phyloP scores from a whole-genome alignment of 2,113 vertebrate species.

The Dicerorhinus sumatrensis region DNA sequence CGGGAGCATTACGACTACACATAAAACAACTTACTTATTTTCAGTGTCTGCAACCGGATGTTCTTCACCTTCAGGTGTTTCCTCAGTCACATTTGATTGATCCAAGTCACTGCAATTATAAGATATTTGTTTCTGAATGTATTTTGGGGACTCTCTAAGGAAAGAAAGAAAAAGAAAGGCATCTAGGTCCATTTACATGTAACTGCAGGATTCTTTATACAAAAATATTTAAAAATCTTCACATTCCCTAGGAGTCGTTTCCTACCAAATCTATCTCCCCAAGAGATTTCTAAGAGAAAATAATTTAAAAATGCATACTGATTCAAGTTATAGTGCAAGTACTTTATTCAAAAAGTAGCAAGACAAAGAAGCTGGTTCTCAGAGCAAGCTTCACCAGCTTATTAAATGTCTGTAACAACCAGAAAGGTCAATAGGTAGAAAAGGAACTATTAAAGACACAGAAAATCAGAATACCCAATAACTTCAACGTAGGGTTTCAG shows the following conservation, averaged over 20 bases:
- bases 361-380: neutral
- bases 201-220: conserved; percentile 11
- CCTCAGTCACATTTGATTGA: conserved; percentile 96
- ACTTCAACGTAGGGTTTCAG: neutral
- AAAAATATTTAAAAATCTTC: neutral
- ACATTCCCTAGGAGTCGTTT: neutral
- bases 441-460: neutral
- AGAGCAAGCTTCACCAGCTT: neutral
- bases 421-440: neutral
- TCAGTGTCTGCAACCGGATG: conserved; percentile 97
- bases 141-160: conserved; percentile 82
- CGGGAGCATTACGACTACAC: neutral
- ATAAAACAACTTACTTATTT: conserved; percentile 93
- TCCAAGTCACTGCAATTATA: conserved; percentile 94
- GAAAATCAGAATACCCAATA: neutral
- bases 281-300: neutral
- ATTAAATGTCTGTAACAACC: neutral
- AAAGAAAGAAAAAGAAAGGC: conserved; percentile 81
- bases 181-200: conserved; percentile 79
- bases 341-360: neutral
- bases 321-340: conserved; percentile 5
- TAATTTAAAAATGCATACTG: neutral
- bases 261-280: neutral
- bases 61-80: conserved; percentile 97
- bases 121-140: conserved; percentile 82